Percentiles rank a stretch among this genome's conserved stretches.
These are phyloP conservation scores for Cynocephalus volans DNA, from an alignment of 2,113 vertebrate genomes.

Conservation along the genomic window DNA sequence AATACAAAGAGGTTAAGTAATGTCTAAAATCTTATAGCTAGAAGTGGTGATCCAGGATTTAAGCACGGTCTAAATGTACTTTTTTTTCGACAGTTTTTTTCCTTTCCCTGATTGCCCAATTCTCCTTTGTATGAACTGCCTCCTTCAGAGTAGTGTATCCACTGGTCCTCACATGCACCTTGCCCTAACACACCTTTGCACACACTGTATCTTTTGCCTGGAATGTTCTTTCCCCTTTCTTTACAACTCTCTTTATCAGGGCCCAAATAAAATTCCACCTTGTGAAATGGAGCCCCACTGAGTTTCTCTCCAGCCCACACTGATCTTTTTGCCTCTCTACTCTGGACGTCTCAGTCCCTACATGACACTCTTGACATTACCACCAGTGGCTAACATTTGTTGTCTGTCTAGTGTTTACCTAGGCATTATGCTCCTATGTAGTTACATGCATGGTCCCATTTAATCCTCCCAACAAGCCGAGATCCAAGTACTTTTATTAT, in stretches of 20 bases:
- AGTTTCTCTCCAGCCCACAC: background rate
- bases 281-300: background rate
- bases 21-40: constrained; percentile 18
- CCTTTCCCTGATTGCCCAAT: background rate
- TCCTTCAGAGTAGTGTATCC: constrained; percentile 2
- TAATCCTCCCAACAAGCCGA: constrained; percentile 34
- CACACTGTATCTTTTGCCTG: background rate
- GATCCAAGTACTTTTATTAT: constrained; percentile 13
- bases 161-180: background rate
- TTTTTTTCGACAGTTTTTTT: background rate
- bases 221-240: background rate
- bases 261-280: constrained; percentile 41
- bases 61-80: background rate
- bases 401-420: background rate
- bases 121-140: background rate
- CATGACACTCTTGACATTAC: background rate
- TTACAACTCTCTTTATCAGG: constrained; percentile 8
- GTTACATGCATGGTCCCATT: background rate
- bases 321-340: background rate
- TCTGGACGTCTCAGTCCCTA: constrained; percentile 21
- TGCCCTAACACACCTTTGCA: background rate
- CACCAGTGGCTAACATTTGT: background rate
- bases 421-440: background rate
- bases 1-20: constrained; percentile 49
- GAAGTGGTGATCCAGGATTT: constrained; percentile 9